Evolutionary conservation across 2,888 invertebrate species (phyloP).

Genomic region (Matsumyia berberina): DNA sequence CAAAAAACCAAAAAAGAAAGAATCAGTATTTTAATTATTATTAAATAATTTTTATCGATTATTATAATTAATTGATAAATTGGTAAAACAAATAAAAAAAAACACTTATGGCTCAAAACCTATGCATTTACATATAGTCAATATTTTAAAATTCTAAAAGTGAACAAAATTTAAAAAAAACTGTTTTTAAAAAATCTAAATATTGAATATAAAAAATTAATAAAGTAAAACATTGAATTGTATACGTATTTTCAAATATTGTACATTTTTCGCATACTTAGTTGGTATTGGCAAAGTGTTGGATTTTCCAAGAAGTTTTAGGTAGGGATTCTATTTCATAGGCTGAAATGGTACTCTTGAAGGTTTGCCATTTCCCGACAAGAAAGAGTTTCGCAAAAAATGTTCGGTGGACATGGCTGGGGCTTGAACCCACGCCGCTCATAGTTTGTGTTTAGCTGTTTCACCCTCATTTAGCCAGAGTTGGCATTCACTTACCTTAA

Average conservation of each 20-base stretch:
- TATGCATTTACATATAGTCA: constrained; percentile 10
- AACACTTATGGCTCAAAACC: constrained; percentile 29
- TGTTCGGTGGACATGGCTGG: too few species aligned
- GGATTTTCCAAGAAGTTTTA: not conserved
- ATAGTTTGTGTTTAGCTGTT: too few species aligned
- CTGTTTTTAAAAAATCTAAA: constrained; percentile 1
- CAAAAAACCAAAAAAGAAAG: constrained; percentile 20
- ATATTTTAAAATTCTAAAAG: constrained; percentile 8
- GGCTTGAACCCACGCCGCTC: too few species aligned
- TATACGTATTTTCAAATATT: not conserved
- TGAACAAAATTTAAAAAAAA: constrained; percentile 14
- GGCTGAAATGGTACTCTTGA: too few species aligned
- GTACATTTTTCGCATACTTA: not conserved
- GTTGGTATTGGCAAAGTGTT: not conserved
- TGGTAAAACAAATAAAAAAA: constrained; percentile 23
- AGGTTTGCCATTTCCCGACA: too few species aligned
- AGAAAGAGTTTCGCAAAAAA: too few species aligned
- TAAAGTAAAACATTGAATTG: not conserved
- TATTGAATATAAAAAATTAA: constrained; percentile 24
- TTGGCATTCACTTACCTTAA: too few species aligned
- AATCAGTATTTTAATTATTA: constrained; percentile 61
- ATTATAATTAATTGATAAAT: too few species aligned
- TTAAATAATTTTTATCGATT: constrained; percentile 44
- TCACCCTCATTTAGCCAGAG: too few species aligned
- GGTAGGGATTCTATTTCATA: too few species aligned